phyloP scores from a whole-genome alignment of 2,113 vertebrate species.

The Phaethornis superciliosus region DNA sequence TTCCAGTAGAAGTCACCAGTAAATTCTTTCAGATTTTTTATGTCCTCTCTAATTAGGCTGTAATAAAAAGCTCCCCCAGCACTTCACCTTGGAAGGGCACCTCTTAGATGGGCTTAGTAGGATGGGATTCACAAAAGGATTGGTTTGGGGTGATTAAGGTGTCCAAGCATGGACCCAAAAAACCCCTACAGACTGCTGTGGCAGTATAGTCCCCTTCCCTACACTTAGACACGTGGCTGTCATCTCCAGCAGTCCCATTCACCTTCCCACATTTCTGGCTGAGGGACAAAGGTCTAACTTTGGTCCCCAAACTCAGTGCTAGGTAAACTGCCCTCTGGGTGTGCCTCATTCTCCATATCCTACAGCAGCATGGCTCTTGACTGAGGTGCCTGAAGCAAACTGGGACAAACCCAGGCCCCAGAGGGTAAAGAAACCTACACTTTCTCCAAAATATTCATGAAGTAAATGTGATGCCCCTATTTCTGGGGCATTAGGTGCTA shows the following conservation, averaged over 20 bases:
- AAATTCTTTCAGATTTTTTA: neutral
- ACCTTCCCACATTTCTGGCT: neutral
- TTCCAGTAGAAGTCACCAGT: neutral
- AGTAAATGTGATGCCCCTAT: accelerated
- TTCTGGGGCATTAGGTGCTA: neutral
- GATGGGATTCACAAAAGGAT: neutral
- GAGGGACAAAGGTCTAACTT: neutral
- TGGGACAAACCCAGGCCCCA: neutral
- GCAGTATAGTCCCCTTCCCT: neutral
- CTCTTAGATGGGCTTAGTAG: neutral
- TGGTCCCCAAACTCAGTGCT: neutral
- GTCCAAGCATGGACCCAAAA: neutral
- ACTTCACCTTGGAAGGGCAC: neutral
- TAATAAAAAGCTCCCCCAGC: neutral
- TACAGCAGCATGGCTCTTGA: accelerated
- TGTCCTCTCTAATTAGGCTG: neutral
- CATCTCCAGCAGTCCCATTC: neutral
- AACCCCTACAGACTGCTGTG: neutral
- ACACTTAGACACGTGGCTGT: neutral
- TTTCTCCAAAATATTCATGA: neutral
- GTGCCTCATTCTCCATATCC: neutral
- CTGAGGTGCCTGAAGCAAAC: accelerated
- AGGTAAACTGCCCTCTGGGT: neutral
- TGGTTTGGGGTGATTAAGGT: neutral
- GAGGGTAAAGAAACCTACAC: neutral